These are phyloP conservation scores for Megaustenia siamemsis DNA, from an alignment of 2,888 invertebrate species.

Conservation along the genomic window DNA sequence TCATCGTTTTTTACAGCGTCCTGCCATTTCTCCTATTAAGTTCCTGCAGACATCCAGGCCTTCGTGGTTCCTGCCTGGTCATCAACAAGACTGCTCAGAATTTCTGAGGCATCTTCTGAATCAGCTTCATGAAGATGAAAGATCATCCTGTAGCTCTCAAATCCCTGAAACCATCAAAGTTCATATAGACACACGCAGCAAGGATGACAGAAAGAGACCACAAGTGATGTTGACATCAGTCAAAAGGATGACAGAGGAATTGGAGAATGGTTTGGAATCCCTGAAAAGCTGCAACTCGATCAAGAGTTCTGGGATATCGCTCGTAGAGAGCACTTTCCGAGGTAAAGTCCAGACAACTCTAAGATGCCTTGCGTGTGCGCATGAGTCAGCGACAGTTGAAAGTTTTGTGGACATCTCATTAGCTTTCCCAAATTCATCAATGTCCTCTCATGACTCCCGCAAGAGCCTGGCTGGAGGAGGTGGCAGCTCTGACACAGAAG, in stretches of 20 bases:
- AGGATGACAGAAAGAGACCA: constrained; percentile 20
- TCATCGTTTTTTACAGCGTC: constrained; percentile 79
- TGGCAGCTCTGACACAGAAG: not conserved
- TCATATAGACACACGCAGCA: not conserved
- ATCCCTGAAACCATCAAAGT: constrained; percentile 1
- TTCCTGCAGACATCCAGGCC: constrained; percentile 87
- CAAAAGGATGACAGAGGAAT: constrained; percentile 51
- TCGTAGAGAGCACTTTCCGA: constrained; percentile 87
- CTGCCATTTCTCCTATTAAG: constrained; percentile 86
- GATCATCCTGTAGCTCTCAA: not conserved
- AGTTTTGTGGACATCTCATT: constrained; percentile 87
- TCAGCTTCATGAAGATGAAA: constrained; percentile 87
- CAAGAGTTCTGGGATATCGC: constrained; percentile 63
- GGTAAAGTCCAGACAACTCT: constrained; percentile 88
- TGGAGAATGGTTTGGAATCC: not conserved
- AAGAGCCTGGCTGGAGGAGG: constrained; percentile 54
- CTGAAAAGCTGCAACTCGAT: not conserved
- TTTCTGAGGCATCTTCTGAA: constrained; percentile 84
- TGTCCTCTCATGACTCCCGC: constrained; percentile 50
- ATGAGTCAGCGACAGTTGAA: constrained; percentile 87
- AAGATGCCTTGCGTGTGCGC: constrained; percentile 87
- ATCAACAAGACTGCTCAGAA: constrained; percentile 93
- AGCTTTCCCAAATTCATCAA: constrained; percentile 76
- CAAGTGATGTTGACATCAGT: constrained; percentile 27
- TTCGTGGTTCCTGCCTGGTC: constrained; percentile 87